Base-by-base conservation (phyloP, 2,113 vertebrate genomes). In the Eublepharis macularius region DNA sequence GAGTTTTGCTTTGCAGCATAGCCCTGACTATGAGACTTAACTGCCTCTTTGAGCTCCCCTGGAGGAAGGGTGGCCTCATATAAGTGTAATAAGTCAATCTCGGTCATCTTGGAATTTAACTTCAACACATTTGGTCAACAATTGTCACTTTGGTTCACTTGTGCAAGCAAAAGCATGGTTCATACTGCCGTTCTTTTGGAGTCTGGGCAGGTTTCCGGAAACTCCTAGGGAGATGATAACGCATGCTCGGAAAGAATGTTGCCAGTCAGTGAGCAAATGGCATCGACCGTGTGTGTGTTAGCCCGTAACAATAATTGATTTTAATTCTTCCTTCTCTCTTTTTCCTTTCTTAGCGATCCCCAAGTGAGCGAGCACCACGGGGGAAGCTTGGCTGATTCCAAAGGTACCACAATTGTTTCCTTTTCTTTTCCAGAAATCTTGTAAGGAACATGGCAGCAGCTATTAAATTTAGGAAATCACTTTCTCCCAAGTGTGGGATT, bases 381-480 rank as follows among this genome's bases (percentile, higher is more conserved):
- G 94, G 94, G 89, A 87, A 94, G 88, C 90, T 95, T 95, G 93
- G 93, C 95, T 89, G 90, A 87, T 84, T 91, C 41, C 86, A 92
- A 93, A 96, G 96, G 96, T 96, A 96, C 0, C 45, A 86, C 76
- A 80, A 10, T 32, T 16, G 29, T 60, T 78, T 41, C 49, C 87
- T 86, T 29, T 82, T 63, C 1, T 34, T 49, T 49, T 34, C 70
- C 77, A 74, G 6, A 83, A 80, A 76, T 45, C 29, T 43, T 74
- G 74, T 76, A 82, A 89, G 69, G 86, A 81, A 12, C 3, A 60
- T 32, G 14, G 36, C 47, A 14, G 26, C 13, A n/a, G 24, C 49
- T 11, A 69, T 49, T n/a, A 66, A 9, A 78, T 39, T 70, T 69
- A 24, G 51, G 29, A 79, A 29, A 43, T 29, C 39, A 49, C 57